Conservation (phyloP, 2,888 invertebrate genomes). For the Pterostichus niger region DNA sequence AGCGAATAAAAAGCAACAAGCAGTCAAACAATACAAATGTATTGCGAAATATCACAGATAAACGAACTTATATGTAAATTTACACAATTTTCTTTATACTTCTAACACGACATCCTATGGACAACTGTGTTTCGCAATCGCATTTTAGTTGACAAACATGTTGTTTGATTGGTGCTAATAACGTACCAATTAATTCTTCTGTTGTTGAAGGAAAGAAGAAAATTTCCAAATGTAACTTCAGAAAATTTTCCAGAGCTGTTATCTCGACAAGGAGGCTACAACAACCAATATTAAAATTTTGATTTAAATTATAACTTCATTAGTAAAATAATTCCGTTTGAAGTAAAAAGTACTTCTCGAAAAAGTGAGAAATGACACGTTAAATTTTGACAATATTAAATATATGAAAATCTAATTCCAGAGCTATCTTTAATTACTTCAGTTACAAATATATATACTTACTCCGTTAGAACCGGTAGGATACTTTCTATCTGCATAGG, state of each 20-base stretch:
- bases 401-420: constrained; percentile 27
- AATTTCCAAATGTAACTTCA: constrained; percentile 78
- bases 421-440: not conserved
- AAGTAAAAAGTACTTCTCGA: constrained; percentile 38
- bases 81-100: constrained; percentile 73
- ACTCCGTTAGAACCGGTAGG: constrained; percentile 77
- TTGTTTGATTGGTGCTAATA: constrained; percentile 79
- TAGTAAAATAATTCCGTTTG: constrained; percentile 14
- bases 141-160: constrained; percentile 78
- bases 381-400: constrained; percentile 58
- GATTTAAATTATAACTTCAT: constrained; percentile 22
- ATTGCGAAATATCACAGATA: constrained; percentile 62
- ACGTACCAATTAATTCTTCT: constrained; percentile 82
- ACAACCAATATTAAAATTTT: constrained; percentile 63
- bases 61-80: constrained; percentile 54
- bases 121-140: constrained; percentile 79
- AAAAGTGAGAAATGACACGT: constrained; percentile 65
- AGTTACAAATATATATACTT: constrained; percentile 23
- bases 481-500: constrained; percentile 83
- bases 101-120: constrained; percentile 76
- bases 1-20: constrained; percentile 23
- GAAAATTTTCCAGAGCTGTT: constrained; percentile 78
- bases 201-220: constrained; percentile 81
- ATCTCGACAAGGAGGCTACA: constrained; percentile 79
- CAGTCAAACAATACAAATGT: constrained; percentile 41